Evolutionary conservation across 2,797 vertebrate genomes (phyloP), one percentile per base, ranked within the genome.

Genomic region (Poeciliopsis presidionis): DNA sequence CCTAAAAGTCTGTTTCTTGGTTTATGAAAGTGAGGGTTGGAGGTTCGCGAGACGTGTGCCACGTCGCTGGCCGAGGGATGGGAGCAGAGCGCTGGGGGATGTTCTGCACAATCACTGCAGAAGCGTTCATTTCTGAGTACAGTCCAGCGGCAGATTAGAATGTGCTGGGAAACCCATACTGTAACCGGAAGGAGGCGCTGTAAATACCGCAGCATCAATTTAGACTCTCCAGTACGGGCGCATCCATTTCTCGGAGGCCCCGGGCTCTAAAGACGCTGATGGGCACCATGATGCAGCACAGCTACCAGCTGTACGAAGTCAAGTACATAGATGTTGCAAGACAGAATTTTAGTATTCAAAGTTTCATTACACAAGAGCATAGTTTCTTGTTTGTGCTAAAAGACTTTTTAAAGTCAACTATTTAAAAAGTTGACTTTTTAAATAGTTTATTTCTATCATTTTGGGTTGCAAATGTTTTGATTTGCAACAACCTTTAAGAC

Each of bases 1-100:
- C 36, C 63, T 30, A 18, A 33, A 12, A 25, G 11, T 4, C 8
- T 1, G 63, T 41, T 67, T 41, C 7, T 41, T 25, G 63, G 63
- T 5, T 12, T 25, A 12, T 28, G 28, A n/a, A n/a, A 2, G 25
- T 43, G 22, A 25, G 11, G 41, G 9, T 22, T 7, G 5, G 12
- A 25, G 65, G 69, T 5, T 30, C 51, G 49, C 4, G 39, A 12
- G 63, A 49, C 51, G 30, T 28, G 46, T 81, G 80, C 80, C 80
- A 81, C 80, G 80, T 81, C 49, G 70, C 75, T 73, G 74, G 59
- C 69, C 20, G 45, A 70, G 46, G 63, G 71, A 65, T 46, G 45
- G 65, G 46, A 80, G 79, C 61, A 39, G 36, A 67, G 20, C 2
- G 41, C 2, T 9, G 18, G 16, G 8, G 63, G 63, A 39, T 65